Base-by-base conservation (phyloP, 2,888 invertebrate species). In the Sceliomorpha sp. region DNA sequence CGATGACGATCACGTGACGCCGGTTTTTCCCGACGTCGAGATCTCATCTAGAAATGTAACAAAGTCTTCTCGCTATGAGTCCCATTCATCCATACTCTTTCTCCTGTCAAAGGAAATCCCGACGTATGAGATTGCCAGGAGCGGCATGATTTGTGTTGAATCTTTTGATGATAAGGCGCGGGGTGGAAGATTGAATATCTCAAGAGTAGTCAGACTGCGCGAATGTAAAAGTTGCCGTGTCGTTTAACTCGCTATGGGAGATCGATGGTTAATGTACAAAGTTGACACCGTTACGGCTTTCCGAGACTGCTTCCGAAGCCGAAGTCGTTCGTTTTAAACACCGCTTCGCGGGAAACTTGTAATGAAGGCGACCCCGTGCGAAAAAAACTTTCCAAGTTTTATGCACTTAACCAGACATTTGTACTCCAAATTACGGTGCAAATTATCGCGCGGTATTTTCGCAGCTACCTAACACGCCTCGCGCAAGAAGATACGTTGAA, bases 211-310 rank as follows among this genome's bases (percentile, higher is more conserved):
- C 51, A 51, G 56, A 48, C 48, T 60, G 44, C 24, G 56, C 44
- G 20, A 20, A 40, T 31, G 70, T 69, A 66, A 75, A 75, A 75
- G 70, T 72, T 70, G 72, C 71, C 69, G 74, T 66, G 71, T 67
- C 74, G 70, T 75, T 75, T 70, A 71, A 75, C 71, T 74, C 60
- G 36, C 44, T 45, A 36, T 74, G 76, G 77, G 75, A 79, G 80
- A 83, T 83, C 78, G 81, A 82, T 81, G 78, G 76, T 82, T 83
- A 82, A 83, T 81, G 82, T 78, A 78, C 74, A 79, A 83, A 82
- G 79, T 83, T 82, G 80, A 82, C 82, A 78, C 74, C 75, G 74
- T 81, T 78, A 66, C 12, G 10, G 2, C 2, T 5, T 29, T 8
- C 8, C 7, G 8, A 7, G 29, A 2, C 29, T 1, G 1, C 2